Base-by-base conservation (phyloP, 2,797 vertebrate species). In the Picus viridis region DNA sequence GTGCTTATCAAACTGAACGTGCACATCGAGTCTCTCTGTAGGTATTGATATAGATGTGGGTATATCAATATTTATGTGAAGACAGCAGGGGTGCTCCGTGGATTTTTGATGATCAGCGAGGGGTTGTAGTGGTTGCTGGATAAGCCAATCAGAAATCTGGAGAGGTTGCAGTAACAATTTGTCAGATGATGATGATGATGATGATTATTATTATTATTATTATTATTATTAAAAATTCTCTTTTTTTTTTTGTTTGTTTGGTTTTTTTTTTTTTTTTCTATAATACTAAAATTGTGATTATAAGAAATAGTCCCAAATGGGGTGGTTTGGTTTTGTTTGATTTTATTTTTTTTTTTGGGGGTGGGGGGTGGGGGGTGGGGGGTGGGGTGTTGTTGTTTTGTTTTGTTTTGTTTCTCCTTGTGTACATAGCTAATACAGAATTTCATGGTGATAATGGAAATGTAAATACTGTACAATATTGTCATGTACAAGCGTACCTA, bases 391-490 rank as follows among this genome's bases (percentile, higher is more conserved):
- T 45, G 17, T 17, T 17, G 45, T 47, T 47, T 47, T 20, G 39
- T 20, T 47, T 49, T 99, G 99, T 99, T 99, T 99, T 99, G 98
- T 98, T 99, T 99, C 99, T 99, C 99, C 98, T 98, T 98, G 98
- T 99, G 99, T 99, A 99, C 97, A 99, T 99, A 99, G 98, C 98
- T 98, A 98, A 98, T 98, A 98, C 98, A 98, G 98, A 99, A 99
- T 99, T 98, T 99, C 99, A 98, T 98, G 99, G 98, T 98, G 98
- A 98, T 98, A 98, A 98, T 98, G 98, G 98, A 98, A 98, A 98
- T 99, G 99, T 99, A 99, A 98, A 99, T 99, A 99, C 97, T 99
- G 99, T 99, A 99, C 98, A 98, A 98, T 98, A 98, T 98, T 98
- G 99, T 99, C 98, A 98, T 98, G 99, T 99, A 99, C 98, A 99